Conservation (phyloP, 2,113 vertebrate genomes). For the Rousettus leschenaultii region DNA sequence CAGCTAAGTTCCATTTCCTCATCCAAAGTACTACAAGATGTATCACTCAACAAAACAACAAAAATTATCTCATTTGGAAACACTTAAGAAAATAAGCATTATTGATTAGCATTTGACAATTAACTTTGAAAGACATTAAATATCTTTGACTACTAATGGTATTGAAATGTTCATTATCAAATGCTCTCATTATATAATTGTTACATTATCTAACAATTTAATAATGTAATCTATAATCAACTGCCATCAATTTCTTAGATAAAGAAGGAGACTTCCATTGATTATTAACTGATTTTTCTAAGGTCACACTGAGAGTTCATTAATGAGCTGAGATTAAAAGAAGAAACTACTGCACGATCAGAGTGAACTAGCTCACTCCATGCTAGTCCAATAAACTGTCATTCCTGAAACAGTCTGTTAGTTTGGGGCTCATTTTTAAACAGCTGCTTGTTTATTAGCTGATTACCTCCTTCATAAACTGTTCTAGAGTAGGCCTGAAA, state of each 20-base stretch:
- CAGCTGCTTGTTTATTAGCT: background rate
- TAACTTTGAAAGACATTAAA: constrained; percentile 6
- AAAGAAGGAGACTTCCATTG: background rate
- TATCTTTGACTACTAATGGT: background rate
- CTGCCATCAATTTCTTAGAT: background rate
- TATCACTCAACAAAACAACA: background rate
- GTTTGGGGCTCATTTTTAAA: background rate
- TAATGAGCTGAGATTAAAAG: background rate
- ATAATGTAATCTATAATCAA: background rate
- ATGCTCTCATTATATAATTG: background rate
- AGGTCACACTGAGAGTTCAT: background rate
- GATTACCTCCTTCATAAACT: background rate
- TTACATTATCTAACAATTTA: background rate
- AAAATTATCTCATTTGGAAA: constrained; percentile 34
- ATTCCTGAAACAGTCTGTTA: background rate
- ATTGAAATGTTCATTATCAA: background rate
- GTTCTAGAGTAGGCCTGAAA: background rate
- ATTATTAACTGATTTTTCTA: background rate
- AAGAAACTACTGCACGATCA: background rate
- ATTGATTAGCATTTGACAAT: background rate
- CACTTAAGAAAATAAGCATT: constrained; percentile 35
- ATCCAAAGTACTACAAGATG: background rate
- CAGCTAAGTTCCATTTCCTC: background rate
- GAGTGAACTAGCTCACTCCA: background rate
- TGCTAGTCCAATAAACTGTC: background rate